These are phyloP conservation scores for Lycodopsis pacificus DNA, from an alignment of 2,797 vertebrate genomes.

Conservation along the genomic window DNA sequence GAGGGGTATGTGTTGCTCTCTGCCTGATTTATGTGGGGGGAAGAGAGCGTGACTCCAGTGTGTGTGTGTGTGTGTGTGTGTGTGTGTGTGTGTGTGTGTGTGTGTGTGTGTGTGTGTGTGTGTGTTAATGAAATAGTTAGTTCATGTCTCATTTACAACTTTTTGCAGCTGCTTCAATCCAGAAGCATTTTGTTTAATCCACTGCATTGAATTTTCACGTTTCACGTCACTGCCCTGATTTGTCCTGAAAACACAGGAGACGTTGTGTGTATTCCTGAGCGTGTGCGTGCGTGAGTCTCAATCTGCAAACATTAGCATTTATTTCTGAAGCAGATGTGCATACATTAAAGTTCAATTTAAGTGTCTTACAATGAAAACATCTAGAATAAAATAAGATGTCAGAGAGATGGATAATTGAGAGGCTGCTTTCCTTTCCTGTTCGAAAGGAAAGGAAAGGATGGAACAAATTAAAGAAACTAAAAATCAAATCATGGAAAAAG, in stretches of 20 bases:
- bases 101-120: too few relatives aligned
- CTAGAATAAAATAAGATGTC: neutral
- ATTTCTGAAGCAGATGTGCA: constrained; percentile 8
- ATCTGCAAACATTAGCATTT: constrained; percentile 2
- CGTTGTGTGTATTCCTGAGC: neutral
- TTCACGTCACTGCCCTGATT: constrained; percentile 11
- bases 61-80: constrained; percentile 13
- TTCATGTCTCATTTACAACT: neutral
- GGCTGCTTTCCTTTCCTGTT: neutral
- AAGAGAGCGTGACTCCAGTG: constrained; percentile 15
- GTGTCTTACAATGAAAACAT: neutral
- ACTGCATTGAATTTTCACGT: neutral
- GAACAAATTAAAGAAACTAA: neutral
- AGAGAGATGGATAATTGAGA: neutral
- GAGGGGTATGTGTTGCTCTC: constrained; percentile 73
- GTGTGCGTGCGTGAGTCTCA: neutral
- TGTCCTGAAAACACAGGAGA: neutral
- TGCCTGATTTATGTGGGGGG: constrained; percentile 59
- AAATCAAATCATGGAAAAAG: neutral
- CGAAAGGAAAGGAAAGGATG: neutral
- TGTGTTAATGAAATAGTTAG: constrained; percentile 18
- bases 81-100: constrained; percentile 21
- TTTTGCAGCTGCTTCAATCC: constrained; percentile 6
- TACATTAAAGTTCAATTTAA: neutral
- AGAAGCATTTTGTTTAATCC: constrained; percentile 17